Evolutionary conservation across 37 sponge, comb jelly and placozoan species (phyloP).

Genomic region (Petrosia ficiformis): DNA sequence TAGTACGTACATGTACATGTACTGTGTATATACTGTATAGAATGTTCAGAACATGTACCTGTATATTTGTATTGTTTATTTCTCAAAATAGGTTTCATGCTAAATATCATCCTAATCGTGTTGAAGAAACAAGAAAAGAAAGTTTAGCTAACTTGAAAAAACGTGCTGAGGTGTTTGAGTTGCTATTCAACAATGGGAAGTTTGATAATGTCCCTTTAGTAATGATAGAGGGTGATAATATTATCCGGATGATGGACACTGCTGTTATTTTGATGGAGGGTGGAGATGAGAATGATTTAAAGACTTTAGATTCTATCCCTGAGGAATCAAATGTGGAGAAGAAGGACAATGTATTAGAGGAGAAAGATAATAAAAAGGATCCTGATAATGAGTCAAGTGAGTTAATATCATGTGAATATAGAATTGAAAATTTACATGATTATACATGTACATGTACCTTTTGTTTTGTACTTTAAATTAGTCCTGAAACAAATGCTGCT

Average conservation of each 20-base stretch:
- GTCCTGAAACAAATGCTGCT: no score
- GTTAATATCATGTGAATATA: background rate
- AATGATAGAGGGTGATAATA: constrained; percentile 5
- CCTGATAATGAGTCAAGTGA: constrained; percentile 13
- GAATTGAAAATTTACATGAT: constrained; percentile 1
- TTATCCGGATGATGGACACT: constrained; percentile 50
- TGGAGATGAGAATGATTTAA: constrained; percentile 67
- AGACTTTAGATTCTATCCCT: constrained; percentile 26
- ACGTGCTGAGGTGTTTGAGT: constrained; percentile 36
- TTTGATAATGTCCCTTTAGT: constrained; percentile 36
- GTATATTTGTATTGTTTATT: no score
- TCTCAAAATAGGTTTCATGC: constrained; percentile 62
- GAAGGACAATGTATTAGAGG: constrained; percentile 5
- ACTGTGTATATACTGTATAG: no score
- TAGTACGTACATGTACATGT: no score
- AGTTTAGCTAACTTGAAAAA: constrained; percentile 18
- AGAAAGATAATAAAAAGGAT: constrained; percentile 7
- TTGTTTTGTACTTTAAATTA: no score
- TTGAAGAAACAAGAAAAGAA: constrained; percentile 9
- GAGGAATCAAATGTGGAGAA: constrained; percentile 14
- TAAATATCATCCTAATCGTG: constrained; percentile 64
- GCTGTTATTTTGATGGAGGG: constrained; percentile 79
- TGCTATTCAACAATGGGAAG: constrained; percentile 26
- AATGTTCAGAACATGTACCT: no score
- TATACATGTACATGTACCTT: background rate